Evolutionary conservation across 2,113 vertebrate genomes (phyloP), one percentile per base, ranked within the genome.

Genomic region (Gobius niger): DNA sequence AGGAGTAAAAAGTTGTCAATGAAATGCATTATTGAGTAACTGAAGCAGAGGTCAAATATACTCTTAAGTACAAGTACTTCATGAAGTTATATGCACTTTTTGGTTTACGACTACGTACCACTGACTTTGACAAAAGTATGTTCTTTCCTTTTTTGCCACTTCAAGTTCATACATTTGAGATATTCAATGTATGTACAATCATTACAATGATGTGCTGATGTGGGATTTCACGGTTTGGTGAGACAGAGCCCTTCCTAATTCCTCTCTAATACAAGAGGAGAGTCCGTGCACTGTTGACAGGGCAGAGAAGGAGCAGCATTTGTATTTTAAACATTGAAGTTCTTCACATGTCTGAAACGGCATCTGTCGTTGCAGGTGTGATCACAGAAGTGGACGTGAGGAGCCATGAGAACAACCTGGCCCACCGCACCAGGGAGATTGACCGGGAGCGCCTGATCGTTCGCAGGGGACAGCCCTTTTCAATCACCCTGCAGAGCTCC

Each of bases 401-500:
- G 49, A 76, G 85, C 68, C 76, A 70, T 47, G 80, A 86, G 18
- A 95, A 96, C 69, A 95, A 94, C 89, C 87, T 67, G 47, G 85
- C 76, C 34, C 95, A 96, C 73, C 93, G 84, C 62, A 95, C 94
- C 46, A 88, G 87, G 47, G 94, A 95, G 66, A 93, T 94, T 13
- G 93, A 91, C 72, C 69, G 63, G 18, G 77, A 89, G 62, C 90
- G 91, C 18, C 60, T 90, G 72, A 91, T 96, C 19, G 65, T 95
- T 14, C 93, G 94, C 65, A 88, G 95, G 79, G 94, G 94, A 50
- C 95, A 95, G 16, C 76, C 89, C 34, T 95, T 95, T 82, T 88
- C 9, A 69, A 82, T 96, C 0, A 77, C 91, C 0, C 75, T 95
- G 68, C 93, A 92, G 15, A 87, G 85, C 8, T 77, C 86, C 0